Base-by-base conservation (phyloP, 2,888 invertebrate species). In the Periphyllus acericola region DNA sequence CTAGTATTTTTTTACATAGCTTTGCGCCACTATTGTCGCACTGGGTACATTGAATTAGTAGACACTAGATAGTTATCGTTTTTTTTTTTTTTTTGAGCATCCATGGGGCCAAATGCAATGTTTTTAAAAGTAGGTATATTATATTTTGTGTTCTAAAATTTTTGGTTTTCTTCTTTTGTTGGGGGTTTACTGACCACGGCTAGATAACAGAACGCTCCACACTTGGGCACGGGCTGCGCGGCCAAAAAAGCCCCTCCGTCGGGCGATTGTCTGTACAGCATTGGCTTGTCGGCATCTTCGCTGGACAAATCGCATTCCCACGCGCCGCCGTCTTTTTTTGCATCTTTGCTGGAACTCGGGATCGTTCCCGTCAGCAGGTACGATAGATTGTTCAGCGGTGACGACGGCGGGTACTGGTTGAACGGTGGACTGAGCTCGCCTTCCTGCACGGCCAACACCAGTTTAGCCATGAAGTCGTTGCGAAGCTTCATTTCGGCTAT, bases 121-220 rank as follows among this genome's bases (percentile, higher is more conserved):
- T n/a, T n/a, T n/a, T n/a, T n/a, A n/a, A n/a, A n/a, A n/a, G n/a
- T n/a, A n/a, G n/a, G 8, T 46, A 46, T 46, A 46, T 46, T 46
- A 46, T 46, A 46, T 46, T 14, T 46, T 14, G 11, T 46, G 1
- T 46, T 60, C 60, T 55, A 80, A 4, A 86, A n/a, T 17, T 86
- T 86, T 11, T 74, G 74, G 19, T 80, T 40, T 19, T 87, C 81
- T 5, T 87, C 87, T 14, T 87, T 87, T 3, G 34, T 5, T 32
- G 87, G 81, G 9, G 87, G 81, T 87, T 91, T 91, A 60, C 90
- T 92, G 9, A 93, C 92, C 46, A 93, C 93, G 9, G 93, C 93
- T 80, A 93, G 91, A 90, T 93, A 93, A 90, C 93, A 93, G 91
- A 94, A 94, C 1, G 93, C 93, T 2, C 93, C 93, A 90, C 93